Conservation (phyloP, 2,888 invertebrate genomes). For the Idaea biselata region DNA sequence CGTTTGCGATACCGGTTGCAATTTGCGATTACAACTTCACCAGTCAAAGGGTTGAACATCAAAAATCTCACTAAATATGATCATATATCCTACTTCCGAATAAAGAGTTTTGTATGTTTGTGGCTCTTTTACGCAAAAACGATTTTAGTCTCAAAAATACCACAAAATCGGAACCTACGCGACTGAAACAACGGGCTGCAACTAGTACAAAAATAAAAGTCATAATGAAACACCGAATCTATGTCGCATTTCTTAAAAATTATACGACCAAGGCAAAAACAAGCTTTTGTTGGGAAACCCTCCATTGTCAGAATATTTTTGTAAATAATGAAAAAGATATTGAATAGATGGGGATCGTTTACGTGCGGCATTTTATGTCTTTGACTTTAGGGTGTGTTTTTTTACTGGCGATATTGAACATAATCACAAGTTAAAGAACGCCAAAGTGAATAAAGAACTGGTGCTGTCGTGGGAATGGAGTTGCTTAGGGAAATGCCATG, state of each 20-base stretch:
- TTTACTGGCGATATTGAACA: neutral
- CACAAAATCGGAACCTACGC: no score
- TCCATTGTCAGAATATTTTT: neutral
- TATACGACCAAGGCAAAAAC: slow-evolving; percentile 11
- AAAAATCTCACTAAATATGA: no score
- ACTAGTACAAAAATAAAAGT: slow-evolving; percentile 8
- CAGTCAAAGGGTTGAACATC: no score
- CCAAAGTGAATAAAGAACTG: neutral
- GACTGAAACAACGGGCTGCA: neutral
- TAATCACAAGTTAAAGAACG: neutral
- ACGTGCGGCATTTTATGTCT: neutral
- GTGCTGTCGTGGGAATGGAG: no score
- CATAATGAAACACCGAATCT: slow-evolving; percentile 15
- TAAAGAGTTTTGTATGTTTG: no score
- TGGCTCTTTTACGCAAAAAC: no score
- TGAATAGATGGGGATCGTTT: slow-evolving; percentile 3
- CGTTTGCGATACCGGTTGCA: no score
- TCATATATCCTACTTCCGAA: no score
- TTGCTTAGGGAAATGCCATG: no score
- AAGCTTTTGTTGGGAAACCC: slow-evolving; percentile 8
- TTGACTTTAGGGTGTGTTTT: neutral
- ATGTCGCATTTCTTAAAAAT: slow-evolving; percentile 15
- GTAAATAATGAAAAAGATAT: slow-evolving; percentile 8
- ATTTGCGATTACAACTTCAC: no score
- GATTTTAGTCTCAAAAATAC: no score